phyloP scores from a whole-genome alignment of 2,888 invertebrate genomes.

The Drosophila kuntzei region DNA sequence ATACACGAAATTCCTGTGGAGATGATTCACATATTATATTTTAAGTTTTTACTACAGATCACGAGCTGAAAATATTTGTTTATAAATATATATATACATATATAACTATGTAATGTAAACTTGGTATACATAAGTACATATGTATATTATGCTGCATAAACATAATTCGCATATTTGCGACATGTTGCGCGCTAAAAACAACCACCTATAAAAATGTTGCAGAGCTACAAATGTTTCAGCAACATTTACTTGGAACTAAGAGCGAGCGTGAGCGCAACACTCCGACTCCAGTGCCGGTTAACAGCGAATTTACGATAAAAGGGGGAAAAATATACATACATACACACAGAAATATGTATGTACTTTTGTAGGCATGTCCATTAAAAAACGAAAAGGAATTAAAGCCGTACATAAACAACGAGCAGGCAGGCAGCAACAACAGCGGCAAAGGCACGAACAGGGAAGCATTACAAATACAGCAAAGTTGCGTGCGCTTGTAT shows the following conservation, averaged over 20 bases:
- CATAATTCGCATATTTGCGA: conserved; percentile 18
- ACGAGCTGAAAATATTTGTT: not conserved
- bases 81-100: not conserved
- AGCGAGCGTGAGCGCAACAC: conserved; percentile 1
- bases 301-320: conserved; percentile 30
- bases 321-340: conserved; percentile 23
- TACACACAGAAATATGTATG: conserved; percentile 7
- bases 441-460: conserved; percentile 34
- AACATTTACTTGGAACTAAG: conserved; percentile 41
- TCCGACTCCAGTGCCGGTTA: conserved; percentile 11
- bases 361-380: conserved; percentile 20
- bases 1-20: not conserved
- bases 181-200: conserved; percentile 32
- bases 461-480: conserved; percentile 45
- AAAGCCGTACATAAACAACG: conserved; percentile 77
- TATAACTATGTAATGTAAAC: not conserved
- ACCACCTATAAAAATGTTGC: conserved; percentile 51
- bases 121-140: not conserved
- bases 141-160: conserved; percentile 14
- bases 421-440: conserved; percentile 28
- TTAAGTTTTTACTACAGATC: not conserved
- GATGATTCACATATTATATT: conserved; percentile 1
- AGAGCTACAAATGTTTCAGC: conserved; percentile 45
- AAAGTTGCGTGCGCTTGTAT: conserved; percentile 18
- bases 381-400: conserved; percentile 67